Conservation (phyloP, 2,113 vertebrate genomes). For the Dicrurus megarhynchus region DNA sequence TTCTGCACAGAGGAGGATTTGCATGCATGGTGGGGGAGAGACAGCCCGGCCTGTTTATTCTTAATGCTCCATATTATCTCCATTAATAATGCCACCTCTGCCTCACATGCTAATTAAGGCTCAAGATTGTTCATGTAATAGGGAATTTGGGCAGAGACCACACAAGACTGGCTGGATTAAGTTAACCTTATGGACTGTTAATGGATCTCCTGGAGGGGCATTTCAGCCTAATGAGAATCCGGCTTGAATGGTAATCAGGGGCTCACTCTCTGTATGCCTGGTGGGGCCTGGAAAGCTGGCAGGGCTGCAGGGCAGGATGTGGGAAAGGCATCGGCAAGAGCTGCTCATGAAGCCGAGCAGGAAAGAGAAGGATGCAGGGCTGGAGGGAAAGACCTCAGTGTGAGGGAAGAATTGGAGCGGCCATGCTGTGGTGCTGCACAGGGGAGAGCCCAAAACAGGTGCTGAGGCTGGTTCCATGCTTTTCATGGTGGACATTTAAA, state of each 20-base stretch:
- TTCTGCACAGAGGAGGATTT: constrained; percentile 20
- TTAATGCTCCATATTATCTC: constrained; percentile 63
- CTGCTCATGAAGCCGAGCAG: neutral
- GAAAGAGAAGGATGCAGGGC: neutral
- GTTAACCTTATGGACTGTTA: constrained; percentile 66
- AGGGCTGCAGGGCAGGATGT: neutral
- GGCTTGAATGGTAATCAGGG: constrained; percentile 52
- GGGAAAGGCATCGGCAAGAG: neutral
- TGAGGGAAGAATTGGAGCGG: neutral
- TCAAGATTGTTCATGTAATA: constrained; percentile 63
- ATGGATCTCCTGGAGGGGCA: constrained; percentile 67
- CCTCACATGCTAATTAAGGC: constrained; percentile 67
- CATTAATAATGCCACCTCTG: constrained; percentile 67
- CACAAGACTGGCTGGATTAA: constrained; percentile 59
- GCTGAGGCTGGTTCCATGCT: neutral
- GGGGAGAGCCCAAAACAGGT: accelerated
- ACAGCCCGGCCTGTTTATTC: constrained; percentile 54
- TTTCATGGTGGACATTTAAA: neutral
- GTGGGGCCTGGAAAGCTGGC: neutral
- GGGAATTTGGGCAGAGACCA: constrained; percentile 64
- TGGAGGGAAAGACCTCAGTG: neutral
- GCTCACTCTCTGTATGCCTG: neutral
- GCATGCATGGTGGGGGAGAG: neutral
- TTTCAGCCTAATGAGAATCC: constrained; percentile 63
- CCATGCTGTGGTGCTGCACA: neutral